Conservation (phyloP, 2,797 vertebrate genomes). For the Phoebastria nigripes region DNA sequence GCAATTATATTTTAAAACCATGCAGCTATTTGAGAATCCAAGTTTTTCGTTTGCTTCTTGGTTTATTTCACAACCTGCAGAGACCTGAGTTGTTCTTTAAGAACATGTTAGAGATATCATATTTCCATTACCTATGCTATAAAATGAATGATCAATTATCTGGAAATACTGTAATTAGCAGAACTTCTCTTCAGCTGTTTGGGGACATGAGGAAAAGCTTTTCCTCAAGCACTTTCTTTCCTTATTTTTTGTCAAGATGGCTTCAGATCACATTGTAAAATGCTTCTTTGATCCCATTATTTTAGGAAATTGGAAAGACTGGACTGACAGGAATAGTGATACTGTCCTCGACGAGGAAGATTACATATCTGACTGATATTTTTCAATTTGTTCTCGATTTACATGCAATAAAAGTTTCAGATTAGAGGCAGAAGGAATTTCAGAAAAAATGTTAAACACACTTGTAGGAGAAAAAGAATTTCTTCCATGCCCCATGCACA, state of each 20-base stretch:
- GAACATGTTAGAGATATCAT: accelerated
- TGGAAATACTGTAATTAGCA: background rate
- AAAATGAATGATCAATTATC: background rate
- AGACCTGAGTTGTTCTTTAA: background rate
- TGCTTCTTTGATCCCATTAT: background rate
- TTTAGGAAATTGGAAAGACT: background rate
- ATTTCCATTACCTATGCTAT: background rate
- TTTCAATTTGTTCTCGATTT: background rate
- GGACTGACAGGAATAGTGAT: background rate
- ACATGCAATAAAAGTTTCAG: background rate
- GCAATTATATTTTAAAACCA: background rate
- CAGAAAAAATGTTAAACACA: background rate
- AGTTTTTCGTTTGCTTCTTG: background rate
- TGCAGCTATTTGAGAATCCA: background rate
- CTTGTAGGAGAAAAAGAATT: background rate
- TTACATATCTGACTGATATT: background rate
- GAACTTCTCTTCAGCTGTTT: background rate
- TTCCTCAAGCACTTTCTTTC: background rate
- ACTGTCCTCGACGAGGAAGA: background rate
- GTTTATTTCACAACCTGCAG: background rate
- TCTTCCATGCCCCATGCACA: background rate
- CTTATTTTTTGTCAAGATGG: background rate
- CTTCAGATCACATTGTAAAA: background rate
- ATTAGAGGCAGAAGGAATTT: background rate
- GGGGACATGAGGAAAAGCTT: background rate